Evolutionary conservation across 92 coral and sea anemone genomes (phyloP), one percentile per base, ranked within the genome.

Genomic region (Zoanthus solanderi): DNA sequence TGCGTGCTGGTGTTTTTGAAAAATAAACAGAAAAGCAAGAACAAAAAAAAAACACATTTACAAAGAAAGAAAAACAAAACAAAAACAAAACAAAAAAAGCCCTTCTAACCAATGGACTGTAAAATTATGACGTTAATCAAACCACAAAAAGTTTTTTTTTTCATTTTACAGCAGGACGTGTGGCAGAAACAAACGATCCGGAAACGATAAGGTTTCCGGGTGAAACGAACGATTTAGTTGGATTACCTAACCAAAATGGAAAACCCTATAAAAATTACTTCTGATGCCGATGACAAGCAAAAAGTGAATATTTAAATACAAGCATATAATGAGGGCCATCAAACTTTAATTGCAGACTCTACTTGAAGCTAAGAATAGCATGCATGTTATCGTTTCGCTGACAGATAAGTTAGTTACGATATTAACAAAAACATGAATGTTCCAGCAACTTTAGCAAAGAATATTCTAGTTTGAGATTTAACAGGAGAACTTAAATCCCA

Each of bases 201-300:
- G 82, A 77, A 77, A 77, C 16, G 66, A 31, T 12, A 77, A 54
- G 10, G 50, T 47, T 15, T 34, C 31, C 15, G 30, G 12, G 53
- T 54, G 61, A 77, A 54, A 54, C 65, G 52, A 76, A 28, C 52
- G 50, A 66, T 76, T 77, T 77, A 9, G 63, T 54, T 57, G 68
- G 17, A 77, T 77, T 52, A 54, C 2, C 63, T 31, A 16, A 42
- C 1, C 52, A n/a, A 53, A 77, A 77, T 6, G 42, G 7, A 54
- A 15, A 9, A 30, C 67, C 12, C 30, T 52, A 53, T 8, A 75
- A 75, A 75, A 47, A 7, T 76, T 9, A 6, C 42, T 4, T 48
- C 6, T 45, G 14, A 75, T 17, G 50, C 37, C 63, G 82, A 65
- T 30, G 85, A 66, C 71, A 45, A 68, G 45, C 61, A 71, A 81